phyloP scores from a whole-genome alignment of 2,113 vertebrate genomes.

The Dasyurus viverrinus region DNA sequence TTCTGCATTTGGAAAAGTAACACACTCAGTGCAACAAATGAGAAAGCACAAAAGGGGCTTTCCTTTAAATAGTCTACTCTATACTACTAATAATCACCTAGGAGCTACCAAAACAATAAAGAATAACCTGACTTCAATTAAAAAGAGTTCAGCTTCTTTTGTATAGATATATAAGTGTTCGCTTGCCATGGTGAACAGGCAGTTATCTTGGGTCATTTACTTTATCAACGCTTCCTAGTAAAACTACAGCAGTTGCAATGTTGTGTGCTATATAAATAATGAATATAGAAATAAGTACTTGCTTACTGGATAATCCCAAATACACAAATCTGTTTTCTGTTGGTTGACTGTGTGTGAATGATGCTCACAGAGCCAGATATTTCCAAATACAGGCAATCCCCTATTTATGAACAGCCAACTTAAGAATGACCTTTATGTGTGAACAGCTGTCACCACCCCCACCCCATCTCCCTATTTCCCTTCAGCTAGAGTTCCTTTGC shows the following conservation, averaged over 20 bases:
- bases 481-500: neutral
- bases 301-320: neutral
- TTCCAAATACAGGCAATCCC: conserved; percentile 3
- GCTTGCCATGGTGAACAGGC: neutral
- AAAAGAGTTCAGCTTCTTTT: neutral
- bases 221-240: neutral
- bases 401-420: neutral
- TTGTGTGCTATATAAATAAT: neutral
- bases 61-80: neutral
- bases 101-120: neutral
- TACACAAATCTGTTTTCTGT: neutral
- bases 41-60: neutral
- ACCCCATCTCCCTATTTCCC: neutral
- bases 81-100: neutral
- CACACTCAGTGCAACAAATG: neutral
- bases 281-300: neutral
- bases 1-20: neutral
- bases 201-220: neutral
- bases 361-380: neutral
- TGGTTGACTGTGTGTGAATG: conserved; percentile 4
- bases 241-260: neutral
- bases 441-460: neutral
- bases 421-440: neutral
- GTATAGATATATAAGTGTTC: neutral
- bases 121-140: neutral